phyloP scores from a whole-genome alignment of 2,888 invertebrate species.

The Hirtodrosophila histrioides region DNA sequence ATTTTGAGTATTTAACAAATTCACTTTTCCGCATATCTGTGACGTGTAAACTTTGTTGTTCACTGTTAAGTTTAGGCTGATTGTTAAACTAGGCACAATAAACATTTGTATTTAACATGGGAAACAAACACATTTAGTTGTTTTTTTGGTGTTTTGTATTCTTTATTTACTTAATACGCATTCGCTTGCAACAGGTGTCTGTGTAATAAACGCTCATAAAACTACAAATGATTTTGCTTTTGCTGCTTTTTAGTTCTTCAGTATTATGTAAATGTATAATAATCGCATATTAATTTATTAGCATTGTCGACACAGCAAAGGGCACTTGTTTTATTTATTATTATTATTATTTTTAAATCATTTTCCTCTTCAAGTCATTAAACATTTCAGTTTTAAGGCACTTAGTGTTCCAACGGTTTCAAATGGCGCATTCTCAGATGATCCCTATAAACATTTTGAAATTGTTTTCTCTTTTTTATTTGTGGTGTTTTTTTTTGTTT shows the following conservation, averaged over 20 bases:
- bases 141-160: slow-evolving; percentile 46
- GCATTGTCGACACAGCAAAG: slow-evolving; percentile 51
- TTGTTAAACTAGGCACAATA: slow-evolving; percentile 14
- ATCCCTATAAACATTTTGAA: slow-evolving; percentile 2
- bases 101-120: slow-evolving; percentile 15
- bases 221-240: slow-evolving; percentile 39
- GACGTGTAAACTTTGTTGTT: not conserved
- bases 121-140: slow-evolving; percentile 8
- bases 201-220: slow-evolving; percentile 70
- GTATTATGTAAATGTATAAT: slow-evolving; percentile 30
- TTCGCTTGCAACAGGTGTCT: slow-evolving; percentile 74
- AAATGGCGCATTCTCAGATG: slow-evolving; percentile 32
- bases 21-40: not conserved
- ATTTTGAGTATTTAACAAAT: not conserved
- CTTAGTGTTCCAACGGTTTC: slow-evolving; percentile 53
- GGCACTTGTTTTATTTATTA: slow-evolving; percentile 40
- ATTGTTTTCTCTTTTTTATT: slow-evolving; percentile 30
- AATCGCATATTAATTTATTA: slow-evolving; percentile 42
- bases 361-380: slow-evolving; percentile 40
- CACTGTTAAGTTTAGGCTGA: slow-evolving; percentile 7
- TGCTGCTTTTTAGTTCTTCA: slow-evolving; percentile 36
- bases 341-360: slow-evolving; percentile 11
- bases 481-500: slow-evolving; percentile 44
- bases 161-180: slow-evolving; percentile 71
- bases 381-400: slow-evolving; percentile 70